Percentiles rank a stretch among this genome's conserved stretches.
These are phyloP conservation scores for Sebastolobus altivelis DNA, from an alignment of 2,797 vertebrate genomes.

Conservation along the genomic window DNA sequence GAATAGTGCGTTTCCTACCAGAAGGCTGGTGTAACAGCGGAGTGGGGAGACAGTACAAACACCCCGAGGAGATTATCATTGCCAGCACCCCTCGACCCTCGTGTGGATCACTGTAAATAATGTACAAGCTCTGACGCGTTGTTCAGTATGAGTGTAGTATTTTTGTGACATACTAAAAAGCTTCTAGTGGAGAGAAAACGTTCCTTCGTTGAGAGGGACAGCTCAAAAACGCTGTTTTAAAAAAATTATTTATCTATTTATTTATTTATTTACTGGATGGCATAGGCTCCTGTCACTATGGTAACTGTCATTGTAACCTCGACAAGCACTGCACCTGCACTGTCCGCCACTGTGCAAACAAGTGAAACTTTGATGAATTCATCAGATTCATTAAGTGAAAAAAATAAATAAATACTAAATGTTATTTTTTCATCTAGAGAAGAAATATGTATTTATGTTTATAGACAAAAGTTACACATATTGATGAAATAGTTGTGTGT, in stretches of 20 bases:
- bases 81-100: constrained; percentile 70
- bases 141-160: constrained; percentile 83
- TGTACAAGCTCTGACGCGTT: constrained; percentile 82
- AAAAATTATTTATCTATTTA: constrained; percentile 55
- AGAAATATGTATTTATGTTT: constrained; percentile 79
- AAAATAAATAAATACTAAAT: constrained; percentile 61
- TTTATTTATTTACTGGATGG: constrained; percentile 77
- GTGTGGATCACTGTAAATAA: constrained; percentile 85
- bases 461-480: constrained; percentile 70
- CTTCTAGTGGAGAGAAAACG: constrained; percentile 77
- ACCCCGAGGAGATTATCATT: constrained; percentile 59
- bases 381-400: constrained; percentile 59
- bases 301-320: constrained; percentile 77
- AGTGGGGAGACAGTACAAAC: constrained; percentile 54
- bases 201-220: constrained; percentile 69
- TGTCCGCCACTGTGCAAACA: constrained; percentile 85
- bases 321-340: constrained; percentile 83
- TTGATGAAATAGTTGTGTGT: constrained; percentile 62
- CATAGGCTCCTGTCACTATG: constrained; percentile 78
- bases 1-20: constrained; percentile 75
- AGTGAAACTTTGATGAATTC: constrained; percentile 78
- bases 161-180: constrained; percentile 84
- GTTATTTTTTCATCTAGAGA: constrained; percentile 84
- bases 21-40: constrained; percentile 69
- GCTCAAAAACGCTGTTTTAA: constrained; percentile 71